phyloP scores from a whole-genome alignment of 2,888 invertebrate species.

The Nudaria mundana region DNA sequence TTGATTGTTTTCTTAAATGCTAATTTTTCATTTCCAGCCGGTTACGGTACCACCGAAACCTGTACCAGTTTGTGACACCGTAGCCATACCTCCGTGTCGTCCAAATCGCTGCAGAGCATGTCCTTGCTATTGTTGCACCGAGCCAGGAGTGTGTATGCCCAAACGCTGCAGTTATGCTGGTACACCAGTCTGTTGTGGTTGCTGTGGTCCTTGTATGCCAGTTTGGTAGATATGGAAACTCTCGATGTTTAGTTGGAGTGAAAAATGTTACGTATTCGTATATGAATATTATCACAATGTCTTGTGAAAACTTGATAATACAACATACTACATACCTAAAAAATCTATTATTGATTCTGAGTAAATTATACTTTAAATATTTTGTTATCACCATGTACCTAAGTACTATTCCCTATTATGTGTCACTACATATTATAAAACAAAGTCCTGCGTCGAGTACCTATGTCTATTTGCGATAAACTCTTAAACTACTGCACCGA shows the following conservation, averaged over 20 bases:
- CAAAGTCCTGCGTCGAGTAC: no score
- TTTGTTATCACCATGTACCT: no score
- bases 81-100: conserved; percentile 77
- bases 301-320: not conserved
- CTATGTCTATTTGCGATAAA: no score
- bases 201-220: conserved; percentile 71
- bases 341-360: not conserved
- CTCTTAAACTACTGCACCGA: no score
- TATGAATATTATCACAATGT: not conserved
- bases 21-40: conserved; percentile 12
- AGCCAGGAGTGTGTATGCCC: conserved; percentile 57
- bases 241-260: no score
- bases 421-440: no score
- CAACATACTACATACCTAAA: no score
- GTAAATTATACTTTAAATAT: not conserved
- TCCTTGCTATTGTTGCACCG: conserved; percentile 76
- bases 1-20: no score
- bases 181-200: conserved; percentile 58
- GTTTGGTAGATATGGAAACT: conserved; percentile 54
- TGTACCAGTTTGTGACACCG: conserved; percentile 46
- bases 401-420: no score
- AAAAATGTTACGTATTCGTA: not conserved
- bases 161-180: conserved; percentile 72
- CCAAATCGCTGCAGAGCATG: conserved; percentile 79
- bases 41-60: conserved; percentile 35